A percentile compares a stretch with the other conserved stretches of the same genome.
Conservation (phyloP, 2,888 invertebrate genomes). For the Furcula furcula region DNA sequence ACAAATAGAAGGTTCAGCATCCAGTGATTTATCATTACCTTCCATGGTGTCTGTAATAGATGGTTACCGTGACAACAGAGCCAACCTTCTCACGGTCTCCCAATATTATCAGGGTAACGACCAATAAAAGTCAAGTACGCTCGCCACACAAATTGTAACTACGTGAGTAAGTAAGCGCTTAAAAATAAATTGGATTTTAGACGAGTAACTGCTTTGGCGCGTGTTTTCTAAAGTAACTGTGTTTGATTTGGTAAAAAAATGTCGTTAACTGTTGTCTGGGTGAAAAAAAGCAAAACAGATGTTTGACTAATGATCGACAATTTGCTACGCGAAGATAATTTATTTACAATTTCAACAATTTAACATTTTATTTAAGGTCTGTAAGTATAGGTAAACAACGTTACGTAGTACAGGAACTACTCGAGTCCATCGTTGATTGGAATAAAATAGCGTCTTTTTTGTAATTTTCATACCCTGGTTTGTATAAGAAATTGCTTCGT, state of each 20-base stretch:
- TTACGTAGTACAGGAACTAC: no score
- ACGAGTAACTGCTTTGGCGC: conserved; percentile 30
- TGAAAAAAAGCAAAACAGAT: neutral
- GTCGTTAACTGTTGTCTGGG: conserved; percentile 1
- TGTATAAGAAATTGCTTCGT: no score
- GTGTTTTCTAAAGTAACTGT: conserved; percentile 13
- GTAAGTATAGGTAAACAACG: no score
- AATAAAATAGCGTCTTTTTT: no score
- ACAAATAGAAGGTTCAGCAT: conserved; percentile 12
- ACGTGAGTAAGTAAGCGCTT: conserved; percentile 35
- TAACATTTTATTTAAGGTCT: neutral
- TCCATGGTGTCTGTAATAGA: conserved; percentile 22
- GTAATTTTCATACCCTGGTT: no score
- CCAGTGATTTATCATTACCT: conserved; percentile 24
- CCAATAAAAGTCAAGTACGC: conserved; percentile 62
- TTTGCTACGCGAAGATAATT: neutral
- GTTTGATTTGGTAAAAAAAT: conserved; percentile 12
- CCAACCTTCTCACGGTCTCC: conserved; percentile 38
- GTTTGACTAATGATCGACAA: neutral
- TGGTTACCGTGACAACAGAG: conserved; percentile 39
- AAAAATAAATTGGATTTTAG: conserved; percentile 45
- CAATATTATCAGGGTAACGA: conserved; percentile 58
- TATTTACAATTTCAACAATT: neutral
- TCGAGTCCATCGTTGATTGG: no score
- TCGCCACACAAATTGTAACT: conserved; percentile 40